Evolutionary conservation across 2,888 invertebrate genomes (phyloP).

Genomic region (Acronicta aceris): DNA sequence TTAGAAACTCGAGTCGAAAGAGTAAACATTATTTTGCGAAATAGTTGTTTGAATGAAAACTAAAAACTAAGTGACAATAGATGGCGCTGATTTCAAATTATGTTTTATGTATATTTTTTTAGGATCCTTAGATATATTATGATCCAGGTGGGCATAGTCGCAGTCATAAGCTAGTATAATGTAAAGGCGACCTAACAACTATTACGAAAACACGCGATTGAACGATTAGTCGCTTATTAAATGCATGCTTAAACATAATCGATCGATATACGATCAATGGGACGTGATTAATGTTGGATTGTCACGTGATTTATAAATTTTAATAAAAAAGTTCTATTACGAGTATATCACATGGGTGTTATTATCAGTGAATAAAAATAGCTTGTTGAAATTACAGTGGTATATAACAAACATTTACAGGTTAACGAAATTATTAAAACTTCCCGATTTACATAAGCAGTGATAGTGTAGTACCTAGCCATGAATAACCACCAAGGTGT

Average conservation of each 20-base stretch:
- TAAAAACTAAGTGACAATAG: too few relatives aligned
- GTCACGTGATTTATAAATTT: conserved; percentile 55
- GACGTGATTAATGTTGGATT: conserved; percentile 69
- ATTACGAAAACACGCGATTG: conserved; percentile 73
- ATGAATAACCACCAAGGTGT: too few relatives aligned
- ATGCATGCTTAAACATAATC: conserved; percentile 78
- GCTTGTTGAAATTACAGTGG: neutral
- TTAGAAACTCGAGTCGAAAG: too few relatives aligned
- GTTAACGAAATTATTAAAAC: too few relatives aligned
- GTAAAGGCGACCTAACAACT: conserved; percentile 66
- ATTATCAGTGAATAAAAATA: neutral
- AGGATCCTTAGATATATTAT: too few relatives aligned
- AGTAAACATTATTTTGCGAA: too few relatives aligned
- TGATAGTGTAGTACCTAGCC: too few relatives aligned
- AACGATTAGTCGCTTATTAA: conserved; percentile 80
- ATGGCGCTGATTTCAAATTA: too few relatives aligned
- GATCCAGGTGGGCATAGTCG: neutral
- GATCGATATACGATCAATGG: conserved; percentile 74
- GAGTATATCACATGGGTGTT: conserved; percentile 28
- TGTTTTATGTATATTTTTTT: too few relatives aligned
- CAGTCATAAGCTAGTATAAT: conserved; percentile 56
- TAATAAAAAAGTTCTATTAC: conserved; percentile 39
- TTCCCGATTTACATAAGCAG: too few relatives aligned
- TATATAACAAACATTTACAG: too few relatives aligned
- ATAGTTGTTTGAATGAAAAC: too few relatives aligned